Evolutionary conservation across 2,888 invertebrate species (phyloP).

Genomic region (Druceiella hillmani): DNA sequence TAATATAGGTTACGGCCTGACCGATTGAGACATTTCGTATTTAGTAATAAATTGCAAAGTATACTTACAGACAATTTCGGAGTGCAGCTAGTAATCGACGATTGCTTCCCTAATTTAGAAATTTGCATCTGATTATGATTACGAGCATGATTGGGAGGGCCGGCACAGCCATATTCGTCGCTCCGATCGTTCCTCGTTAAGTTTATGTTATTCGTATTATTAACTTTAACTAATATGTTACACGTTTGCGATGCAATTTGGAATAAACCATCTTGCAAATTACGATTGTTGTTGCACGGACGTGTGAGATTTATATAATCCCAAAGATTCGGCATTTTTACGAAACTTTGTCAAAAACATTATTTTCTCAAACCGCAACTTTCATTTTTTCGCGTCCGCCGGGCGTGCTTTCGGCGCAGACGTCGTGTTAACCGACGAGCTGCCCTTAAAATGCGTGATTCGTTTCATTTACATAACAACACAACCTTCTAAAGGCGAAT

Average conservation of each 20-base stretch:
- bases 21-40: too few relatives aligned
- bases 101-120: slow-evolving; percentile 49
- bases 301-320: slow-evolving; percentile 52
- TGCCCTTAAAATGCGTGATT: too few relatives aligned
- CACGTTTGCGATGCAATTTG: slow-evolving; percentile 77
- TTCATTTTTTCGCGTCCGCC: too few relatives aligned
- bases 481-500: too few relatives aligned
- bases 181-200: slow-evolving; percentile 59
- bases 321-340: slow-evolving; percentile 56
- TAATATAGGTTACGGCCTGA: too few relatives aligned
- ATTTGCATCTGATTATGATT: slow-evolving; percentile 52
- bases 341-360: background rate
- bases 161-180: slow-evolving; percentile 54
- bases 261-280: slow-evolving; percentile 69
- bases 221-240: slow-evolving; percentile 70
- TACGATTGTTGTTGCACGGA: slow-evolving; percentile 52
- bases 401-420: too few relatives aligned
- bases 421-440: too few relatives aligned
- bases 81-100: slow-evolving; percentile 50
- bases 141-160: slow-evolving; percentile 36
- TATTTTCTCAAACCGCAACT: too few relatives aligned
- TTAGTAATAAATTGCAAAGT: slow-evolving; percentile 6
- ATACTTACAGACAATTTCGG: slow-evolving; percentile 57
- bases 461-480: too few relatives aligned
- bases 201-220: slow-evolving; percentile 70